phyloP scores from a whole-genome alignment of 2,888 invertebrate species.

The Athrips mouffetella region DNA sequence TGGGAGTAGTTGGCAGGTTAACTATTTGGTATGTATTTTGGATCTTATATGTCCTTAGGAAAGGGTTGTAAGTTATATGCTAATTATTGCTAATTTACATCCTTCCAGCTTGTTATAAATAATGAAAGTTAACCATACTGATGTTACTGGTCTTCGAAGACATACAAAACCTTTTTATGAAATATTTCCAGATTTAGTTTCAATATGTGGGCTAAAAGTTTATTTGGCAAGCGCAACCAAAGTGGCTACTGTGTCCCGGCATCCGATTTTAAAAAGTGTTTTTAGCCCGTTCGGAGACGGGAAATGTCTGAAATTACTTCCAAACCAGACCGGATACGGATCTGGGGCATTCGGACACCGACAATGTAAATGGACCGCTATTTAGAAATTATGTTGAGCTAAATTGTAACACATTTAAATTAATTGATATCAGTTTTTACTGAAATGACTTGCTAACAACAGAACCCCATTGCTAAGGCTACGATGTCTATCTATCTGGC shows the following conservation, averaged over 20 bases:
- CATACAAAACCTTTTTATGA: too few species aligned
- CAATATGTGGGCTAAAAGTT: neutral
- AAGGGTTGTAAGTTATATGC: too few species aligned
- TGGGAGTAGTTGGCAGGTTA: too few species aligned
- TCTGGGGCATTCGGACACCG: constrained; percentile 31
- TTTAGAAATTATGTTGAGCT: neutral
- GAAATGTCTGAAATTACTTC: constrained; percentile 14
- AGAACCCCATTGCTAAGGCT: too few species aligned
- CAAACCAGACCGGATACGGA: constrained; percentile 38
- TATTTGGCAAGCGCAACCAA: neutral
- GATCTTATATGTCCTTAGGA: too few species aligned
- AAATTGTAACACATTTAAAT: too few species aligned
- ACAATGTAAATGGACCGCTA: neutral
- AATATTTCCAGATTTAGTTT: neutral
- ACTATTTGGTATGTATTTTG: too few species aligned
- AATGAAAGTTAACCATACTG: neutral
- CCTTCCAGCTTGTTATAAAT: neutral
- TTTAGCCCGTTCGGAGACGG: neutral
- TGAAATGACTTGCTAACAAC: too few species aligned
- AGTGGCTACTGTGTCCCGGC: too few species aligned
- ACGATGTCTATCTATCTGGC: too few species aligned
- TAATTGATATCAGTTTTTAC: too few species aligned
- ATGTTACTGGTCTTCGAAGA: neutral
- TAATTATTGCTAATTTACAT: neutral
- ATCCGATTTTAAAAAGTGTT: neutral